Conservation (phyloP, 1,140 invertebrate species). For the Drosophila navojoa region DNA sequence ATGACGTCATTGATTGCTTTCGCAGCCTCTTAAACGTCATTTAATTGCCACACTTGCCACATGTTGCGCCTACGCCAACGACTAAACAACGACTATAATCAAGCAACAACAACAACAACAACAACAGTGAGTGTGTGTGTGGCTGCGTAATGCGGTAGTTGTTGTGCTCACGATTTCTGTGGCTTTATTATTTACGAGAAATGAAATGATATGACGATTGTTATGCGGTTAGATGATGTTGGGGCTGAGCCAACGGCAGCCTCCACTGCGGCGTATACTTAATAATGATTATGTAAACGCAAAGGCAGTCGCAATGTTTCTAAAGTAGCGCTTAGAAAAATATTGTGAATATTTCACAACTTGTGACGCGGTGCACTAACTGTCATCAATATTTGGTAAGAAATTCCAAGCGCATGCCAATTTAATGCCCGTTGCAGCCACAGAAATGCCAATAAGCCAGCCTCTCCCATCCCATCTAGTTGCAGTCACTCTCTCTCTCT, state of each 20-base stretch:
- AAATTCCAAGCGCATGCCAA: slow-evolving; percentile 71
- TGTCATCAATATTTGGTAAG: slow-evolving; percentile 78
- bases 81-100: slow-evolving; percentile 31
- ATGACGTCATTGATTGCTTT: slow-evolving; percentile 13
- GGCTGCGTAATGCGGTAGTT: slow-evolving; percentile 69
- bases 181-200: slow-evolving; percentile 36
- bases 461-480: slow-evolving; percentile 1
- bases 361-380: slow-evolving; percentile 27
- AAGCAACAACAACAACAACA: slow-evolving; percentile 19
- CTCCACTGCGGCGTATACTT: slow-evolving; percentile 32
- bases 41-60: slow-evolving; percentile 66
- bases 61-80: slow-evolving; percentile 42
- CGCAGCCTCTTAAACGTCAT: slow-evolving; percentile 34
- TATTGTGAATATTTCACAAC: slow-evolving; percentile 14
- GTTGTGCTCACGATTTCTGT: slow-evolving; percentile 33
- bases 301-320: slow-evolving; percentile 33
- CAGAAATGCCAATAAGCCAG: slow-evolving; percentile 26
- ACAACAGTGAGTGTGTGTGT: slow-evolving; percentile 8
- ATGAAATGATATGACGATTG: slow-evolving; percentile 34
- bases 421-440: slow-evolving; percentile 57
- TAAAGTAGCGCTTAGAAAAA: slow-evolving; percentile 46
- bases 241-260: slow-evolving; percentile 19
- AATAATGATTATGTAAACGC: slow-evolving; percentile 47
- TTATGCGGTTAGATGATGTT: slow-evolving; percentile 7
- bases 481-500: neutral